Base-by-base conservation (phyloP, 2,888 invertebrate genomes). In the Epirrhoe alternata region DNA sequence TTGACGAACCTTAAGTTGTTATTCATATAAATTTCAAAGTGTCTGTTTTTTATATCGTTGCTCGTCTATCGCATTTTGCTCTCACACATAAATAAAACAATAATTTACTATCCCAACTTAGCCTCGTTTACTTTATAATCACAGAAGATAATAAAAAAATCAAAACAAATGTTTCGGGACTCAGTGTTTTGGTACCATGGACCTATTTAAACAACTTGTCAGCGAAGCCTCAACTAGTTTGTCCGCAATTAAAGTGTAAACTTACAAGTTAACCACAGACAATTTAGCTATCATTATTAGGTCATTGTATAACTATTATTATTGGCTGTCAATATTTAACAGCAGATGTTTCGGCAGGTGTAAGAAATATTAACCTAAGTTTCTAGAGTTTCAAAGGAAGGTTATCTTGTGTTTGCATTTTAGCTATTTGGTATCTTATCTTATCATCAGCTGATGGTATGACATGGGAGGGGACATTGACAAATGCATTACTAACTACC, bases 401-500 rank as follows among this genome's bases (percentile, higher is more conserved):
- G 50, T 58, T 53, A 64, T 58, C 63, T 24, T 53, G 17, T 47
- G 47, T 58, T 58, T 57, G 63, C 63, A 53, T 42, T n/a, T 53
- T 45, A 17, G 45, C 45, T 42, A 30, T 5, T 17, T 6, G 58
- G 58, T 53, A 64, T 24, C 53, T 14, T 58, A 61, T 60, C 64
- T 55, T 33, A 38, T 45, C 49, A 30, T 64, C 55, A 65, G 52
- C 56, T 60, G 64, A 54, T 64, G 52, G 49, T 24, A 24, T 24
- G 3, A 24, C 24, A 24, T 24, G 24, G 24, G 24, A 24, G 1
- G 24, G 24, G 24, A 24, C 24, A 24, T 24, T 24, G 24, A 24
- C 1, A 24, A 24, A 24, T 3, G 24, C 24, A 24, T 24, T 2
- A n/a, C n/a, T n/a, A n/a, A n/a, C n/a, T n/a, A n/a, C n/a, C n/a